These are phyloP conservation scores for Muscicapa striata DNA, from an alignment of 2,797 vertebrate species.

Conservation along the genomic window DNA sequence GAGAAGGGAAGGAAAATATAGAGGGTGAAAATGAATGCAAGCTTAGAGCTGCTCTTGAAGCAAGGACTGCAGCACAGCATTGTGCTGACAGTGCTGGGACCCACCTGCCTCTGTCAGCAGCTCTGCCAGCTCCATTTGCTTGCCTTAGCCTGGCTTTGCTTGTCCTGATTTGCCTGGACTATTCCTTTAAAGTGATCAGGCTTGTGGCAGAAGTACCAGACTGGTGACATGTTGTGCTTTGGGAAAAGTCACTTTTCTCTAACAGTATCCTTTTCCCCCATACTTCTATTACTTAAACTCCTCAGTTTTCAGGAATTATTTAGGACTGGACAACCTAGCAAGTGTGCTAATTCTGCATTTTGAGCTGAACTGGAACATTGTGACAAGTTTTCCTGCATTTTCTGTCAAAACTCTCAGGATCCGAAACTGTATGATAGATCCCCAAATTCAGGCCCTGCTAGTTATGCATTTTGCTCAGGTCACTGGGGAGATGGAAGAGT, in stretches of 20 bases:
- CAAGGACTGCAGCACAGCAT: background rate
- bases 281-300: background rate
- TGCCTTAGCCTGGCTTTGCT: background rate
- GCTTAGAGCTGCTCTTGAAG: background rate
- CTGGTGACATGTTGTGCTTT: rapidly evolving
- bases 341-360: background rate
- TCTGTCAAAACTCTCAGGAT: background rate
- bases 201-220: background rate
- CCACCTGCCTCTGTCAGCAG: slow-evolving; percentile 33
- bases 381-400: background rate
- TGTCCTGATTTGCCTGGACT: background rate
- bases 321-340: background rate
- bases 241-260: background rate
- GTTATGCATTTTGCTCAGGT: background rate
- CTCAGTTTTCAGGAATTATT: background rate
- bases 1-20: background rate
- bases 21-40: background rate
- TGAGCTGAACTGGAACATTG: background rate
- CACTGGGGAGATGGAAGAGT: background rate
- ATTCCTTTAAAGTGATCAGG: background rate
- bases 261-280: rapidly evolving
- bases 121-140: slow-evolving; percentile 14
- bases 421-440: background rate
- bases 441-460: background rate
- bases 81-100: background rate